These are phyloP conservation scores for Coregonus clupeaformis DNA, from an alignment of 2,113 vertebrate species.

Conservation along the genomic window DNA sequence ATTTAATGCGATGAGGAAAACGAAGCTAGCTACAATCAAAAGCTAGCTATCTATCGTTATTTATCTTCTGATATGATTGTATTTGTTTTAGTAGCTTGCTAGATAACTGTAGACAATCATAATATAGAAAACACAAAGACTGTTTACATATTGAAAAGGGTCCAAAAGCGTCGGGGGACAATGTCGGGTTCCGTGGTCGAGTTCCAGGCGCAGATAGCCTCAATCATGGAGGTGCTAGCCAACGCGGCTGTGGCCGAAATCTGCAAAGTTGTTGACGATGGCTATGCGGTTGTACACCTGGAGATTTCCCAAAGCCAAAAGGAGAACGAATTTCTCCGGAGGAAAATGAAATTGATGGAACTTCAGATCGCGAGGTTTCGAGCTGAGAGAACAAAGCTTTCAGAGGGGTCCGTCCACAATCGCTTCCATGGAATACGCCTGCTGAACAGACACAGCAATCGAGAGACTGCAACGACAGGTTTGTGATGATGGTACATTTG, in stretches of 20 bases:
- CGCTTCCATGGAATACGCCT: conserved; percentile 47
- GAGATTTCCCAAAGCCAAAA: conserved; percentile 56
- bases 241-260: conserved; percentile 67
- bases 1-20: no score
- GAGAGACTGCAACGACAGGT: conserved; percentile 29
- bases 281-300: conserved; percentile 52
- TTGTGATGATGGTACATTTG: neutral
- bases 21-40: no score
- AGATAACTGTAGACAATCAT: no score
- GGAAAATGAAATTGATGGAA: conserved; percentile 58
- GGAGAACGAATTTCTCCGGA: conserved; percentile 64
- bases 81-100: no score
- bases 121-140: no score
- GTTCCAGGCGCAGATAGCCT: conserved; percentile 56
- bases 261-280: conserved; percentile 65
- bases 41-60: no score
- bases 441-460: conserved; percentile 26
- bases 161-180: no score
- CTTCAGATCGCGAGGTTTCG: conserved; percentile 48
- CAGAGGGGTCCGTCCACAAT: conserved; percentile 29
- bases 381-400: conserved; percentile 39
- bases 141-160: no score
- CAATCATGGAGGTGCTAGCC: conserved; percentile 68
- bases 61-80: no score
- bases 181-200: no score